A percentile compares a stretch with the other conserved stretches of the same genome.
phyloP scores from a whole-genome alignment of 2,888 invertebrate genomes.

The Tinea pellionella region DNA sequence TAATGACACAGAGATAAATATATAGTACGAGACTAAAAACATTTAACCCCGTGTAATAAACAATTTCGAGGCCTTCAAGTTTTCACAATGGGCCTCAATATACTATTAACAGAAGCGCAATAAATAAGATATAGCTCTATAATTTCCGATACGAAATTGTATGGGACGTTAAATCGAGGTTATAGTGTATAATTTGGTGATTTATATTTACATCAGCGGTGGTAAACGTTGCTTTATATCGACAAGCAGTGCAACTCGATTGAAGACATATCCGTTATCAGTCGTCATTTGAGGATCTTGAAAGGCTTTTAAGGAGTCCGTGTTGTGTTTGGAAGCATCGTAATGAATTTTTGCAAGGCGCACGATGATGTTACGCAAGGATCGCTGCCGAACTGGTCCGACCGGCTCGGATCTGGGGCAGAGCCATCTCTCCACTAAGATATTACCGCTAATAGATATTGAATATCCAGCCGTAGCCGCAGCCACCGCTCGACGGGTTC shows the following conservation, averaged over 20 bases:
- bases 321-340: constrained; percentile 44
- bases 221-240: constrained; percentile 39
- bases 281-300: constrained; percentile 33
- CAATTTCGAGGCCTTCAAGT: constrained; percentile 32
- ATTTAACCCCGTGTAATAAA: constrained; percentile 19
- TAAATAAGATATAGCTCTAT: constrained; percentile 53
- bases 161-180: constrained; percentile 42
- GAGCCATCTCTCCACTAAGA: constrained; percentile 58
- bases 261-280: background rate
- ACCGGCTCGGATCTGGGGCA: constrained; percentile 65
- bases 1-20: constrained; percentile 5
- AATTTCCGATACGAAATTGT: constrained; percentile 57
- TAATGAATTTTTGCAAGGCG: constrained; percentile 41
- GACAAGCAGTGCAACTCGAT: constrained; percentile 43
- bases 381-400: constrained; percentile 55
- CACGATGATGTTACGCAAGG: constrained; percentile 47
- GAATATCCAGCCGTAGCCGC: constrained; percentile 23
- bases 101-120: constrained; percentile 45
- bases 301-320: constrained; percentile 56
- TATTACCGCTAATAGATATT: constrained; percentile 64
- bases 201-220: constrained; percentile 46
- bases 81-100: constrained; percentile 12
- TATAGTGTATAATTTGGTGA: constrained; percentile 49
- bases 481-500: constrained; percentile 15
- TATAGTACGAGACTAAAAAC: constrained; percentile 12